Evolutionary conservation across 2,888 invertebrate species (phyloP).

Genomic region (Palloptera scutellata): DNA sequence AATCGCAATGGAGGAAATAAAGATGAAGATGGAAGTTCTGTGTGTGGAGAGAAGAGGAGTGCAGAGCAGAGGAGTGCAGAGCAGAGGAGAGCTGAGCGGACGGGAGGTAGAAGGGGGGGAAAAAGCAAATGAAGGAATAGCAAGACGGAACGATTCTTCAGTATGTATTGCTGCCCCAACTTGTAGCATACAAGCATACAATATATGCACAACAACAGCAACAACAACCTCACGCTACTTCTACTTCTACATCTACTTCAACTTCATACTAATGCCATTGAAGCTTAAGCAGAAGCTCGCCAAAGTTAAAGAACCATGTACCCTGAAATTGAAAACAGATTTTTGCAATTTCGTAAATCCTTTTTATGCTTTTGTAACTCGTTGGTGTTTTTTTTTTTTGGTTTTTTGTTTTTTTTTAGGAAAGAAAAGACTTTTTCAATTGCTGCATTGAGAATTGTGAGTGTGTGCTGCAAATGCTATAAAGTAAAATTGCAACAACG

Average conservation of each 20-base stretch:
- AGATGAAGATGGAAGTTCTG: slow-evolving; percentile 2
- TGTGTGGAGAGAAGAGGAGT: slow-evolving; percentile 22
- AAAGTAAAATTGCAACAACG: slow-evolving; percentile 14
- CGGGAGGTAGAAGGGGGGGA: slow-evolving; percentile 14
- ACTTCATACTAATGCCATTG: background rate
- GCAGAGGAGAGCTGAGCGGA: slow-evolving; percentile 15
- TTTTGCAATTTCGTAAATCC: slow-evolving; percentile 20
- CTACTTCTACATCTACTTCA: too few species aligned
- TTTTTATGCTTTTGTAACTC: slow-evolving; percentile 14
- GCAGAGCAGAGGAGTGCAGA: slow-evolving; percentile 46
- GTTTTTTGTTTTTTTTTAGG: background rate
- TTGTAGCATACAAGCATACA: background rate
- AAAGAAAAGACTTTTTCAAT: background rate
- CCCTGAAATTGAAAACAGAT: slow-evolving; percentile 27
- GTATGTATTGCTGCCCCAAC: background rate
- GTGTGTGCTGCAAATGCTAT: slow-evolving; percentile 1
- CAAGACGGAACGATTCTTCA: background rate
- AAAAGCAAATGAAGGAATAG: slow-evolving; percentile 13
- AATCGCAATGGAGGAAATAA: slow-evolving; percentile 2
- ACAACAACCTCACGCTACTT: background rate
- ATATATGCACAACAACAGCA: background rate
- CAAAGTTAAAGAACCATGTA: background rate
- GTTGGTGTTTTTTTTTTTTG: slow-evolving; percentile 18
- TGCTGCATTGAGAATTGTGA: background rate
- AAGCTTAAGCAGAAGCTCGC: background rate